A percentile compares a stretch with the other conserved stretches of the same genome.
phyloP scores from a whole-genome alignment of 2,797 vertebrate species.

The Rhabdophis nuchalis region DNA sequence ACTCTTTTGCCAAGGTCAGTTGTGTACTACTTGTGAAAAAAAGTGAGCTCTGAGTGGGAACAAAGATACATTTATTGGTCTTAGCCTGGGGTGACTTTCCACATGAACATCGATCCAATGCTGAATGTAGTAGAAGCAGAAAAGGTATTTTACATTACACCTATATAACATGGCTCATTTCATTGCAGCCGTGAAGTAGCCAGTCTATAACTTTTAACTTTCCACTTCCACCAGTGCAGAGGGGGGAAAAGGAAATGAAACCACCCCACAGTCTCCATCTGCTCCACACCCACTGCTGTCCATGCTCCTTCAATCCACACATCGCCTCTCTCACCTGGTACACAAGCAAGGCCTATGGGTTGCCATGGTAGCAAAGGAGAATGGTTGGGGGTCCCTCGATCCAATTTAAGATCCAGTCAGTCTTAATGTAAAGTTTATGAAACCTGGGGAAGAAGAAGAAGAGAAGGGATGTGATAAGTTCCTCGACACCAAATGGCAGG shows the following conservation, averaged over 20 bases:
- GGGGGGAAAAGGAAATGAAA: conserved; percentile 56
- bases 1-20: neutral
- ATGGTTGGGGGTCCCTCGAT: conserved; percentile 2
- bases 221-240: conserved; percentile 39
- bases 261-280: neutral
- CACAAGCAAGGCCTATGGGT: neutral
- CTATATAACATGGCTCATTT: neutral
- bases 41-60: neutral
- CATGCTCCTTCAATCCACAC: conserved; percentile 58
- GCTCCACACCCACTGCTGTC: neutral
- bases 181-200: neutral
- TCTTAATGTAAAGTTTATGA: conserved; percentile 27
- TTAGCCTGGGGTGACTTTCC: neutral
- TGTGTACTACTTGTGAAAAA: neutral
- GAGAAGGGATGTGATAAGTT: conserved; percentile 2
- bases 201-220: conserved; percentile 31
- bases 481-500: neutral
- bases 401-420: conserved; percentile 30
- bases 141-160: neutral
- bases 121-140: neutral
- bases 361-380: conserved; percentile 19
- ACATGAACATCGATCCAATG: neutral
- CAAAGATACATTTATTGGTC: neutral
- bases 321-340: neutral
- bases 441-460: conserved; percentile 38